Evolutionary conservation across 2,888 invertebrate species (phyloP).

Genomic region (Brachylomia viminalis): DNA sequence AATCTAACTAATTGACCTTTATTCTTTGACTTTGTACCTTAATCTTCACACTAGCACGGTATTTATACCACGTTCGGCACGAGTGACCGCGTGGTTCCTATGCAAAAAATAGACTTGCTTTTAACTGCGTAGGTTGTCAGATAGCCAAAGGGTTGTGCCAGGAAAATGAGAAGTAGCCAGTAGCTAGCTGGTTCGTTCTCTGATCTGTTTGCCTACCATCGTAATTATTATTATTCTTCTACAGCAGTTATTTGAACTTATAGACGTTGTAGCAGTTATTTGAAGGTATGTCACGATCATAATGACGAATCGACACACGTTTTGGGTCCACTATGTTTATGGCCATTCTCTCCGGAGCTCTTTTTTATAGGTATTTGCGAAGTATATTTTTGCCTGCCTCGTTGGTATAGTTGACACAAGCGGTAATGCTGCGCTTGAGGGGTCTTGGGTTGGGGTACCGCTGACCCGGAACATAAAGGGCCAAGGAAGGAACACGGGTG

Average conservation of each 20-base stretch:
- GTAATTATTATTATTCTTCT: background rate
- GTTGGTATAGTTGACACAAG: no score
- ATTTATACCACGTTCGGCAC: slow-evolving; percentile 3
- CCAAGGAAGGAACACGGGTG: no score
- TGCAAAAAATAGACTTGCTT: background rate
- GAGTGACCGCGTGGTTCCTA: slow-evolving; percentile 12
- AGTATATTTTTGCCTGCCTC: no score
- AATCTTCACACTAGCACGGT: slow-evolving; percentile 8
- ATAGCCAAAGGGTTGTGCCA: background rate
- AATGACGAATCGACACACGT: background rate
- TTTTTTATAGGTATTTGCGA: background rate
- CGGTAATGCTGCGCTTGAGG: no score
- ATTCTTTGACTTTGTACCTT: slow-evolving; percentile 30
- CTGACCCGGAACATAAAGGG: no score
- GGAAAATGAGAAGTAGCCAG: background rate
- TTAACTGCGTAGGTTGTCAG: background rate
- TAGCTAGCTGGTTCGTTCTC: background rate
- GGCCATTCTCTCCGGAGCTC: background rate
- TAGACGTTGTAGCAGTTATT: no score
- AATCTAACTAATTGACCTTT: slow-evolving; percentile 22
- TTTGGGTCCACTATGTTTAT: background rate
- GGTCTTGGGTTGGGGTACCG: no score
- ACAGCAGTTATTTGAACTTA: background rate
- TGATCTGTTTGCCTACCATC: background rate
- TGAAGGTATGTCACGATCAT: background rate